These are phyloP conservation scores for Eulacestoma nigropectus DNA, from an alignment of 2,113 vertebrate genomes.

Conservation along the genomic window DNA sequence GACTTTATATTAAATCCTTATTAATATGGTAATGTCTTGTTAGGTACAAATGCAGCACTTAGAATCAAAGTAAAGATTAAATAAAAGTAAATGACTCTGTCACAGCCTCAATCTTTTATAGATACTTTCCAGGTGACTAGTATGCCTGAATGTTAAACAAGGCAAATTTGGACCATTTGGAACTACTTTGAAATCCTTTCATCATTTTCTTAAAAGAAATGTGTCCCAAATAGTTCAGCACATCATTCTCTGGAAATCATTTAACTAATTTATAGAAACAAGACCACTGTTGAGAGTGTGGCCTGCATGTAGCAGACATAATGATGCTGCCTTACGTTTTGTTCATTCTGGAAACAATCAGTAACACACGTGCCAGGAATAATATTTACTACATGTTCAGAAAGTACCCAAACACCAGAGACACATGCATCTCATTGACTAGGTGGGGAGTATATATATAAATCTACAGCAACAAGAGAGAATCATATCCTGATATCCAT, in stretches of 20 bases:
- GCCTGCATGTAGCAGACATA: constrained; percentile 36
- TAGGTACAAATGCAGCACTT: neutral
- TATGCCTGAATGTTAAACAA: neutral
- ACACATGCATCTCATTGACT: constrained; percentile 27
- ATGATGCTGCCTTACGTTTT: constrained; percentile 43
- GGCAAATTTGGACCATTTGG: constrained; percentile 58
- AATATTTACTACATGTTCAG: constrained; percentile 40
- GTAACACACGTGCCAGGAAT: constrained; percentile 53
- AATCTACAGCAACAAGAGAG: neutral
- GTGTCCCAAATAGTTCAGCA: constrained; percentile 27
- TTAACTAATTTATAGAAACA: constrained; percentile 65
- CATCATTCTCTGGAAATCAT: constrained; percentile 66
- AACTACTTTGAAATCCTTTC: constrained; percentile 61
- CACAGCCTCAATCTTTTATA: neutral
- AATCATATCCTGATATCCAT: neutral
- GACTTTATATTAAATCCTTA: neutral
- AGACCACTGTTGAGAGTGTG: constrained; percentile 44
- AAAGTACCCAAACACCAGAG: constrained; percentile 21
- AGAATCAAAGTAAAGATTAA: constrained; percentile 27
- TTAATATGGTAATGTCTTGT: neutral
- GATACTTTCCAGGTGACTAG: constrained; percentile 57
- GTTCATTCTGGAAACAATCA: constrained; percentile 68
- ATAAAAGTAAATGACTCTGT: neutral
- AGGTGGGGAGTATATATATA: neutral
- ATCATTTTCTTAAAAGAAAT: constrained; percentile 56